Evolutionary conservation across 2,797 vertebrate genomes (phyloP).

Genomic region (Epinephelus awoara): DNA sequence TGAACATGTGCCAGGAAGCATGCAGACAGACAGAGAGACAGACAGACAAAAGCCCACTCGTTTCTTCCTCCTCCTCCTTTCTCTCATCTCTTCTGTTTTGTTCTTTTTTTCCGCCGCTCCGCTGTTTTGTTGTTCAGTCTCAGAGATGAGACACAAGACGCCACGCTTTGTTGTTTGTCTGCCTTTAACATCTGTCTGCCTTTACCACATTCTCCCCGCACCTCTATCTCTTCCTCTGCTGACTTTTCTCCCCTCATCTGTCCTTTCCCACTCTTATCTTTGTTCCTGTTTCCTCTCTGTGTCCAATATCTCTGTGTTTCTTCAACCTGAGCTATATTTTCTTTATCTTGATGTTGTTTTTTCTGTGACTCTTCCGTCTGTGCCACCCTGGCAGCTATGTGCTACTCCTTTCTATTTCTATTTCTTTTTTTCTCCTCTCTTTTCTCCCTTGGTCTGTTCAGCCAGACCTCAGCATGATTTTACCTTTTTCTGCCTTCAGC

Average conservation of each 20-base stretch:
- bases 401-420: constrained; percentile 13
- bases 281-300: constrained; percentile 28
- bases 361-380: constrained; percentile 2
- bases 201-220: constrained; percentile 37
- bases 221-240: constrained; percentile 36
- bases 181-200: constrained; percentile 72
- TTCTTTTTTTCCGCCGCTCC: constrained; percentile 54
- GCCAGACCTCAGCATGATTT: constrained; percentile 30
- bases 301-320: constrained; percentile 26
- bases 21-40: constrained; percentile 39
- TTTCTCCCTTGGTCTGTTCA: constrained; percentile 22
- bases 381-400: constrained; percentile 19
- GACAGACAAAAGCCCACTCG: constrained; percentile 66
- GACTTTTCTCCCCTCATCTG: constrained; percentile 25
- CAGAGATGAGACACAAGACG: constrained; percentile 59
- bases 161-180: constrained; percentile 69
- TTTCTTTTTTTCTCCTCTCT: not conserved
- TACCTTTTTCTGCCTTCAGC: constrained; percentile 36
- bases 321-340: constrained; percentile 29
- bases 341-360: constrained; percentile 27
- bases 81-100: constrained; percentile 49
- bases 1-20: constrained; percentile 53
- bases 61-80: constrained; percentile 74
- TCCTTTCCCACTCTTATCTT: constrained; percentile 44
- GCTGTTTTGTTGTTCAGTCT: constrained; percentile 66